A percentile compares a stretch with the other conserved stretches of the same genome.
These are phyloP conservation scores for Pachymerium ferrugineum DNA, from an alignment of 2,888 invertebrate genomes.

Conservation along the genomic window DNA sequence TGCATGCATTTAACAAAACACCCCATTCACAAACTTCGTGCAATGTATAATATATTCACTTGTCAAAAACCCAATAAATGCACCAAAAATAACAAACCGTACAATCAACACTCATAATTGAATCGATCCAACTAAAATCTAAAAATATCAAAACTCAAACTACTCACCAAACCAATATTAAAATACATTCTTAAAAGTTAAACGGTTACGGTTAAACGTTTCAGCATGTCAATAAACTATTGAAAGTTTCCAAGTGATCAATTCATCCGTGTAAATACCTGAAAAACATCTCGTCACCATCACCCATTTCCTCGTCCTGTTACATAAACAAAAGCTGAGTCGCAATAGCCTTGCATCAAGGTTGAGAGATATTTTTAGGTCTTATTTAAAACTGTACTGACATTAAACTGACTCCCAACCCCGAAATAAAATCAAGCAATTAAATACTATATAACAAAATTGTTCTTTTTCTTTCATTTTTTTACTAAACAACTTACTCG, in stretches of 20 bases:
- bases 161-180: too few species aligned
- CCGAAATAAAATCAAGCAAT: background rate
- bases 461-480: background rate
- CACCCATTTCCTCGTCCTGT: background rate
- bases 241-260: background rate
- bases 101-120: too few species aligned
- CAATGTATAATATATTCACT: too few species aligned
- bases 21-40: too few species aligned
- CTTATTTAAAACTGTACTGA: background rate
- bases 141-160: too few species aligned
- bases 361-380: background rate
- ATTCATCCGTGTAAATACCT: background rate
- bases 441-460: background rate
- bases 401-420: background rate
- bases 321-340: background rate
- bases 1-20: too few species aligned
- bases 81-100: too few species aligned
- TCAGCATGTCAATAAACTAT: too few species aligned
- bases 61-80: too few species aligned
- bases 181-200: background rate
- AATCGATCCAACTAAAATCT: too few species aligned
- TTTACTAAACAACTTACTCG: background rate
- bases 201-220: background rate
- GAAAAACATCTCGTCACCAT: background rate
- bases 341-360: background rate